Base-by-base conservation (phyloP, 2,113 vertebrate species). In the Passer domesticus region DNA sequence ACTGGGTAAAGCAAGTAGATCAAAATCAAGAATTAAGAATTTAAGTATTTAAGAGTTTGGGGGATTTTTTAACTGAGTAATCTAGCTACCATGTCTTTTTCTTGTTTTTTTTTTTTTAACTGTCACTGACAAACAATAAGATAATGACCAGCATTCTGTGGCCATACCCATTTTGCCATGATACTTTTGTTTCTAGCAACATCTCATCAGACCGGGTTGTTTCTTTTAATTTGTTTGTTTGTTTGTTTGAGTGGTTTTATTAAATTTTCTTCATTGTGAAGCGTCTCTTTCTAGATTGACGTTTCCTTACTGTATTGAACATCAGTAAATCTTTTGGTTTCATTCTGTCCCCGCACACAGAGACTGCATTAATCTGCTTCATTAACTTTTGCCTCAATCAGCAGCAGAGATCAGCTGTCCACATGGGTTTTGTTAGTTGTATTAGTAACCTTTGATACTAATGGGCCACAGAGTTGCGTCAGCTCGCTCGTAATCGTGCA, bases 371-470 rank as follows among this genome's bases (percentile, higher is more conserved):
- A 69, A 74, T 83, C 52, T 59, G 68, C 66, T 90, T 70, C 90
- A 74, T 15, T 93, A 82, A 90, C 58, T 94, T 92, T 83, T 85
- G 67, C 63, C 75, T 93, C 68, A 86, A 73, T 47, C 68, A 94
- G 83, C 83, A 77, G 35, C 62, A 76, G 37, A 81, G 83, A 88
- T 90, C 86, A 90, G 83, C 63, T 39, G 76, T 74, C 64, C 86
- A 81, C 52, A 53, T 4, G 39, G 77, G 63, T 78, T 95, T 83
- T 88, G 86, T 81, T 78, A 44, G 86, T 50, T 93, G 22, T 70
- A 55, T 90, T 37, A 78, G 52, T 66, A 87, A 87, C 89, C 89
- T 94, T 88, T 90, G 94, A 73, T 67, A 92, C 72, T 53, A 85
- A 76, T 31, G 63, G 95, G 67, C 58, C 75, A 73, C 6, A 0